Evolutionary conservation across 2,797 vertebrate genomes (phyloP).

Genomic region (Alosa sapidissima): DNA sequence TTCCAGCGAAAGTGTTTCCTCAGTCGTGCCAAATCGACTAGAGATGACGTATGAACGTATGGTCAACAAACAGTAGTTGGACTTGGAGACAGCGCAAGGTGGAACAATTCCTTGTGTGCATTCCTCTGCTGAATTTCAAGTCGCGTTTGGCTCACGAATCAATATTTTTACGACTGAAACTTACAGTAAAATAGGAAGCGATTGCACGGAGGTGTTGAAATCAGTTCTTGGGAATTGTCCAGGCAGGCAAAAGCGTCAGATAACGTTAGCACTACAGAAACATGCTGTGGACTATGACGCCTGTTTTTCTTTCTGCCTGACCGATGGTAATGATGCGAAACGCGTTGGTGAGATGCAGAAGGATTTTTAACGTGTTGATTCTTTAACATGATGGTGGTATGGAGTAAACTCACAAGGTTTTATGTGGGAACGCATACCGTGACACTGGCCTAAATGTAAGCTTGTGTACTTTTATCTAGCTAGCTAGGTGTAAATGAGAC

Average conservation of each 20-base stretch:
- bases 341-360: constrained; percentile 55
- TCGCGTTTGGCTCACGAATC: neutral
- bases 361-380: constrained; percentile 41
- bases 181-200: neutral
- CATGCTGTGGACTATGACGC: constrained; percentile 73
- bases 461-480: constrained; percentile 16
- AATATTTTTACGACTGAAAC: neutral
- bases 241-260: constrained; percentile 17
- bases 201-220: constrained; percentile 27
- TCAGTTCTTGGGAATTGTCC: constrained; percentile 28
- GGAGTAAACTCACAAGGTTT: neutral
- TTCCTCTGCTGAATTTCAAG: neutral
- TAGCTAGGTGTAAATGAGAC: constrained; percentile 56
- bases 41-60: constrained; percentile 71
- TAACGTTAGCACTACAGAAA: constrained; percentile 47
- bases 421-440: constrained; percentile 50
- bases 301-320: constrained; percentile 69
- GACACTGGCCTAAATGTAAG: constrained; percentile 61
- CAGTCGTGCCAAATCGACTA: neutral
- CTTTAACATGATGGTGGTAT: constrained; percentile 39
- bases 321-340: constrained; percentile 64
- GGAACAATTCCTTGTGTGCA: constrained; percentile 44
- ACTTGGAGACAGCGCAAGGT: constrained; percentile 67
- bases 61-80: constrained; percentile 80
- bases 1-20: constrained; percentile 7